Base-by-base conservation (phyloP, 2,113 vertebrate genomes). In the Cinclus mexicanus region DNA sequence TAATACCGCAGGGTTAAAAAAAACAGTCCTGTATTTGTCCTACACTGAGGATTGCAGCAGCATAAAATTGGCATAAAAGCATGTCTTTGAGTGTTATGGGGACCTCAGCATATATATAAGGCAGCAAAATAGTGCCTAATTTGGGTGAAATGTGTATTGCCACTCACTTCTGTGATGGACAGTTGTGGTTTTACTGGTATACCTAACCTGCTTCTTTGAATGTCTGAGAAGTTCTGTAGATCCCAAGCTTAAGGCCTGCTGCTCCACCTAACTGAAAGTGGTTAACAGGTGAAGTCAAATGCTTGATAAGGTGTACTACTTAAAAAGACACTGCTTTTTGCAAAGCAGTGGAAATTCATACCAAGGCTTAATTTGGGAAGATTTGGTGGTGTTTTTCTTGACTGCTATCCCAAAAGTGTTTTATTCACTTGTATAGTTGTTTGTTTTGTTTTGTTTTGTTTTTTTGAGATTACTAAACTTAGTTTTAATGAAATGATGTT, bases 21-120 rank as follows among this genome's bases (percentile, higher is more conserved):
- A 28, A 17, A 64, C 39, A 24, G 4, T 37, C 6, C 6, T 1
- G 0, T 59, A 3, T 55, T 67, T 49, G 9, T 16, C 24, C 47
- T 68, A 14, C 22, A 29, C 21, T 35, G 35, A 55, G 47, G 15
- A 22, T 55, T 63, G 23, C 47, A 15, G 39, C 16, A 63, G 25
- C 29, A 2, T 69, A 29, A 57, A 75, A 50, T 20, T 17, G 12
- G 11, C 4, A 8, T 35, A 56, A 94, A 64, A 68, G 3, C 9
- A 3, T 29, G 3, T 26, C 16, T 94, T 52, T 18, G 21, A 39
- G 11, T 61, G 14, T 50, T 75, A 7, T 0, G 1, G 14, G 57
- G 26, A 60, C 14, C 12, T 80, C 49, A 33, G 31, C 12, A 4
- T 37, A 8, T 6, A 11, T 6, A 11, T 15, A 28, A 82, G 16